These are phyloP conservation scores for Ruditapes philippinarum DNA, from an alignment of 1,140 invertebrate species.

Conservation along the genomic window DNA sequence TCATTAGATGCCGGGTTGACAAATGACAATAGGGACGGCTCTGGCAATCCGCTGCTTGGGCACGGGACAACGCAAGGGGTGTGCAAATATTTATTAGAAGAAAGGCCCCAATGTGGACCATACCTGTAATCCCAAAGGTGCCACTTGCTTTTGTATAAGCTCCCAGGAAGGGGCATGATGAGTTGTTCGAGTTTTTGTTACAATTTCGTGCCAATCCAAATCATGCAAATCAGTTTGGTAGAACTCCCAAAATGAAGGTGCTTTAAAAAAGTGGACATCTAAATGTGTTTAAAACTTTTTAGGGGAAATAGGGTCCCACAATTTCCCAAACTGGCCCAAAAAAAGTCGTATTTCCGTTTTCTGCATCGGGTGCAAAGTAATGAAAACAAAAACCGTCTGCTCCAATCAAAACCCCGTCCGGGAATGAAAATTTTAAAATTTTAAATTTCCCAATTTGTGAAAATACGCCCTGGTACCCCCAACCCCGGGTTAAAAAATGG, in stretches of 20 bases:
- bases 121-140: constrained; percentile 97
- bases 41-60: constrained; percentile 98
- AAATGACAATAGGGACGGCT: constrained; percentile 95
- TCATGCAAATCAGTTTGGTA: constrained; percentile 96
- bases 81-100: constrained; percentile 91
- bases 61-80: constrained; percentile 95
- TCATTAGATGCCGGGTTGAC: constrained; percentile 96
- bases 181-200: constrained; percentile 94
- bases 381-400: constrained; percentile 90
- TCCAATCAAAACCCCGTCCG: constrained; percentile 53
- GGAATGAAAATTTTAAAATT: constrained; percentile 58
- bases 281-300: constrained; percentile 91
- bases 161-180: constrained; percentile 98
- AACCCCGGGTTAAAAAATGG: constrained; percentile 74
- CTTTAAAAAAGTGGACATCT: constrained; percentile 93
- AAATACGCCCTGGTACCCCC: constrained; percentile 74
- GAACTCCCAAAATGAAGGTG: constrained; percentile 92
- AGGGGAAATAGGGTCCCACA: constrained; percentile 85
- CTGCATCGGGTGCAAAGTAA: constrained; percentile 79
- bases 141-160: constrained; percentile 96
- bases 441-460: too few relatives aligned
- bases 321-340: constrained; percentile 76
- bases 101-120: constrained; percentile 93
- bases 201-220: constrained; percentile 96
- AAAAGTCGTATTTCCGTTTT: constrained; percentile 77